Evolutionary conservation across 2,113 vertebrate species (phyloP).

Genomic region (Crotalus tigris): DNA sequence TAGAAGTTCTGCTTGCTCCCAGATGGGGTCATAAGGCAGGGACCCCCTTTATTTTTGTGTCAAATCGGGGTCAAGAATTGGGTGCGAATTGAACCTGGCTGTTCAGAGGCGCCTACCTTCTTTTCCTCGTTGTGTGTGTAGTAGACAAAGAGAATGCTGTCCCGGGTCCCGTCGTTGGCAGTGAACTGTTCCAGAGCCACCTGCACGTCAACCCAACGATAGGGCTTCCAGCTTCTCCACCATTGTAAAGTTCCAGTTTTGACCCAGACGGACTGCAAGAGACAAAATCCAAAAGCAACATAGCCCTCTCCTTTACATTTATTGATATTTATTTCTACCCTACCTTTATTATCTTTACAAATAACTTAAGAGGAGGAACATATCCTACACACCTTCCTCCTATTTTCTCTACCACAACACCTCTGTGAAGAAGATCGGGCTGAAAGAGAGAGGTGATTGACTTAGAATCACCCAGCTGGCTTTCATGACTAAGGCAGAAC

Average conservation of each 20-base stretch:
- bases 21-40: not conserved
- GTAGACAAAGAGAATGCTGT: slow-evolving; percentile 96
- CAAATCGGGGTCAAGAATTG: not conserved
- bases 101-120: slow-evolving; percentile 74
- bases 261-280: slow-evolving; percentile 90
- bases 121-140: slow-evolving; percentile 91
- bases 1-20: not conserved
- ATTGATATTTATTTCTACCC: too few relatives aligned
- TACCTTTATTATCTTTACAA: too few relatives aligned
- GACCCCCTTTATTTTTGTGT: not conserved
- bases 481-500: too few relatives aligned
- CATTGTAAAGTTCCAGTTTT: slow-evolving; percentile 93
- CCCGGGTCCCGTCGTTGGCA: slow-evolving; percentile 82
- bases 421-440: not conserved
- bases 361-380: too few relatives aligned
- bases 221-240: slow-evolving; percentile 95
- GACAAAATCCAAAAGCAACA: not conserved
- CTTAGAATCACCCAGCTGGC: fast-evolving
- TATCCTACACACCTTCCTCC: not conserved
- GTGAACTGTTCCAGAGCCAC: slow-evolving; percentile 95
- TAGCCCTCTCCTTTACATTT: fast-evolving
- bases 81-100: not conserved
- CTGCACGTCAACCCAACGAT: slow-evolving; percentile 91
- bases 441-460: not conserved
- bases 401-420: not conserved